Evolutionary conservation across 1,140 invertebrate species (phyloP), one percentile per base, ranked within the genome.

Genomic region (Monomorium pharaonis): DNA sequence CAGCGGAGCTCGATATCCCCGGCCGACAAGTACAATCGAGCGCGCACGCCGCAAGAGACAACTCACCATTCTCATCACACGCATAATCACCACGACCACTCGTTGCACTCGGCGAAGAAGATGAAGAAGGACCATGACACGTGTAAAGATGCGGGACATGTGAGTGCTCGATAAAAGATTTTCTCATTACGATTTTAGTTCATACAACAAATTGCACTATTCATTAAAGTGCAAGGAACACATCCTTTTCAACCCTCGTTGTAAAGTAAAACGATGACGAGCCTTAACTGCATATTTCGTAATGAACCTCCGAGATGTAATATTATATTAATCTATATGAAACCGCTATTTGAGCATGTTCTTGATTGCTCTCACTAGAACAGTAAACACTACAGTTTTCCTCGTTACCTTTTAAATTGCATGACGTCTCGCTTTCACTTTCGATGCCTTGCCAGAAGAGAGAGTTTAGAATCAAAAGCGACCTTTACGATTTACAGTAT

Each of bases 1-100:
- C 96, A 98, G 98, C 96, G 97, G 93, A 98, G 94, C 63, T 95
- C 95, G 76, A 95, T 95, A 94, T 95, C 95, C 30, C 95, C 95
- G 7, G 93, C 92, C 60, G 94, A 95, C 88, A 95, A 95, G 86
- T 95, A 95, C 87, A 95, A 88, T 56, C 95, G 98, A 92, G 96
- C 97, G 86, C 95, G 97, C 94, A 97, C 97, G 92, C 97, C 97
- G n/a, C 96, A 92, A 77, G 94, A 95, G 72, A 84, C 92, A n/a
- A 93, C 93, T 91, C 94, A 95, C 87, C 94, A 95, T 86, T 91
- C 92, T 24, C 94, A 94, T 90, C 94, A 95, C 84, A 90, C 92
- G 56, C 94, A 95, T 86, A 94, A 94, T 88, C 91, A 92, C 14
- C 96, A 96, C 30, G 96, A 96, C 56, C 94, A 95, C 84, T 90